Base-by-base conservation (phyloP, 2,888 invertebrate genomes). In the Metopia argyrocephala region DNA sequence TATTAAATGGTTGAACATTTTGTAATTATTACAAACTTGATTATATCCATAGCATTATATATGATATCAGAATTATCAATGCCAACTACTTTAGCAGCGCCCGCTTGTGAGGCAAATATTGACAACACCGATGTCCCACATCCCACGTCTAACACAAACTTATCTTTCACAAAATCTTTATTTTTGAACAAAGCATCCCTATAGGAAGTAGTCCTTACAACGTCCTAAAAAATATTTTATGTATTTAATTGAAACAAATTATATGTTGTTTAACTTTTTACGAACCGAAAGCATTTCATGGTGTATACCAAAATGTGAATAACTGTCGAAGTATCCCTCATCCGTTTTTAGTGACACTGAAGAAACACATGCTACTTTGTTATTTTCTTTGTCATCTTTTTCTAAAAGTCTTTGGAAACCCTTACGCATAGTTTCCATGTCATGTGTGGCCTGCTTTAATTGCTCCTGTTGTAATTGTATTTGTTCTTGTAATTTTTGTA, bases 91-190 rank as follows among this genome's bases (percentile, higher is more conserved):
- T 93, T 94, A 78, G 93, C 92, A 52, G 99, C 99, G 27, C 98
- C 98, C 23, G 98, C 97, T 87, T 96, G 94, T 12, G 98, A 98
- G 83, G 97, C 96, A 92, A 99, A 99, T 97, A 99, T 98, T 15
- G 98, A 98, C 25, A 99, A 91, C 84, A 99, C 98, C 28, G 98
- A 97, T 1, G 99, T 99, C 25, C 99, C 99, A 91, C 98, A 98
- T 45, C 99, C 99, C 73, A 99, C 94, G 92, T 99, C 99, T 78
- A 99, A 91, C 21, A 99, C 96, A 0, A 83, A 79, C 68, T 97
- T 97, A 50, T 93, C 94, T 85, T 92, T 91, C 68, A 98, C 92
- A 73, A 93, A 91, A 38, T 93, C 92, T 31, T 91, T 91, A 89
- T 98, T 98, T 20, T 93, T 92, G 64, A 95, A 87, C 83, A 98